Evolutionary conservation across 2,113 vertebrate genomes (phyloP), one percentile per base, ranked within the genome.

Genomic region (Passer montanus): DNA sequence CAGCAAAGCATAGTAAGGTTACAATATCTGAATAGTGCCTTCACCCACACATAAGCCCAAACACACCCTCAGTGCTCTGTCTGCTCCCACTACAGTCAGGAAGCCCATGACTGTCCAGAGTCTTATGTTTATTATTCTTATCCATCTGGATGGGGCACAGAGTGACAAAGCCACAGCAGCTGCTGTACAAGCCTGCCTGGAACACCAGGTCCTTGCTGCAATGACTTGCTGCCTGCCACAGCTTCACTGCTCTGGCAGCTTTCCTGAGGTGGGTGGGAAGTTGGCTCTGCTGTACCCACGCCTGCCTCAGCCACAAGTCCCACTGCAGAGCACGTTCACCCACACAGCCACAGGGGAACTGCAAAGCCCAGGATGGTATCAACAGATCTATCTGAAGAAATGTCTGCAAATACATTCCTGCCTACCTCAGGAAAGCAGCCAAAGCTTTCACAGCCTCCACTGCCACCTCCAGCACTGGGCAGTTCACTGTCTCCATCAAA

Each of bases 401-500:
- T 91, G 41, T 14, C 66, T 80, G 52, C n/a, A 74, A 75, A 92
- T 37, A 69, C n/a, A 41, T 90, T 87, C 50, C 55, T 69, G 76
- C 96, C 87, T 94, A 99, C 99, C 99, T 99, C 97, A 99, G 93
- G 84, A 99, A 98, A 87, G 98, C 98, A 8, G 98, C 87, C 37
- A 98, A 97, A 63, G 99, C 98, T 26, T 87, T 98, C 67, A 98
- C 91, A 10, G 98, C 98, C 90, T 99, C 98, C 7, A 97, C 93
- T 4, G 98, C 98, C 47, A 99, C 99, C 79, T 98, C 98, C 94
- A 99, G 92, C 89, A 98, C 98, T 11, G 99, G 97, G 41, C 97
- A 98, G 77, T 98, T 97, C 74, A 99, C 94, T 46, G 98, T 98
- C 85, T 97, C 97, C 58, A 94, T 86, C 66, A 99, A 96, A 68